Percentiles rank a stretch among this genome's conserved stretches.
phyloP scores from a whole-genome alignment of 2,888 invertebrate genomes.

The Euzophera pinguis region DNA sequence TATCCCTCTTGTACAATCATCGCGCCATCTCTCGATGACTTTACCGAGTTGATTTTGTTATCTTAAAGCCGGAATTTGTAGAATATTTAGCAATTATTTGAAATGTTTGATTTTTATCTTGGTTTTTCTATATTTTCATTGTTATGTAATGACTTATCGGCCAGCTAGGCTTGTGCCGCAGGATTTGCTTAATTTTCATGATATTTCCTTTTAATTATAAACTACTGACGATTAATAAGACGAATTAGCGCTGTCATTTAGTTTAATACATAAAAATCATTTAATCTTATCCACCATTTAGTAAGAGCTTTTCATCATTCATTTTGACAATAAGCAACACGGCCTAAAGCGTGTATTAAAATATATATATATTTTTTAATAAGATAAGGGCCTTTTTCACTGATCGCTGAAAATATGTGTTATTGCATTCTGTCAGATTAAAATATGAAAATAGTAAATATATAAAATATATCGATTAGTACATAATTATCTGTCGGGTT shows the following conservation, averaged over 20 bases:
- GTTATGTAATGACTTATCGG: background rate
- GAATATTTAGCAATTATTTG: constrained; percentile 1
- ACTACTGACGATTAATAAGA: background rate
- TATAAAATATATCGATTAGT: no score
- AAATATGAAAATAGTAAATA: no score
- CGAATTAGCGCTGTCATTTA: background rate
- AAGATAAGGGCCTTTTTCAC: background rate
- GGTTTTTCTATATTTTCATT: background rate
- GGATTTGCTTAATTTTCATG: background rate
- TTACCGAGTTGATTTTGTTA: constrained; percentile 9
- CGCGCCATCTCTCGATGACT: background rate
- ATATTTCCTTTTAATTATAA: background rate
- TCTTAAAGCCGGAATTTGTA: background rate
- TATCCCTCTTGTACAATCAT: constrained; percentile 2
- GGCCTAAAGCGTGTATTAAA: background rate
- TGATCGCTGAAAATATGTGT: no score
- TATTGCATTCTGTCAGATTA: no score
- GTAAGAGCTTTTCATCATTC: background rate
- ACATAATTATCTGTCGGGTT: no score
- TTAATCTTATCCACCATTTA: background rate
- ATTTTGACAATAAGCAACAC: background rate
- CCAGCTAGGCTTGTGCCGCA: background rate
- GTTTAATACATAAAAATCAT: background rate
- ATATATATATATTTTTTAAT: background rate
- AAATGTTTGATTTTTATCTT: background rate